Base-by-base conservation (phyloP, 1,140 invertebrate genomes). In the Geopemphigus sp. region DNA sequence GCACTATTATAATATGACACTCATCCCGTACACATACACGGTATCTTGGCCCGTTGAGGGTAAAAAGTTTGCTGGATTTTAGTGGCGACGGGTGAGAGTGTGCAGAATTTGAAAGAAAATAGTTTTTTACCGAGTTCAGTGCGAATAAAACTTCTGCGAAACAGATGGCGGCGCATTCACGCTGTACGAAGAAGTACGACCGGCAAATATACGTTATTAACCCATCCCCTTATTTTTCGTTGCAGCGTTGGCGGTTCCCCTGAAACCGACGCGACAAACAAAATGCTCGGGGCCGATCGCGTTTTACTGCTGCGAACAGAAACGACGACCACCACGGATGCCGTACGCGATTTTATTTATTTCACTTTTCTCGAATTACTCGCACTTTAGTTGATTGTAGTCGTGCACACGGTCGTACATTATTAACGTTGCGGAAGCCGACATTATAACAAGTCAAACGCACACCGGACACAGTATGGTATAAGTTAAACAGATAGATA, bases 131-230 rank as follows among this genome's bases (percentile, higher is more conserved):
- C 15, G 6, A 57, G 53, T 59, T 76, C 56, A 19, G 56, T 59
- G 73, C 19, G 73, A 76, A 76, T 39, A 45, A 76, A 76, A 76
- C 73, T 76, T 76, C 19, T n/a, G n/a, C 6, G 53, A 22, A 76
- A 76, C 73, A 76, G 73, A 76, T 76, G 73, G 66, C 22, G 73
- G 66, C 22, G 66, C 24, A 24, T 57, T 57, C 26, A n/a, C 53
- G 45, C 59, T n/a, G n/a, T n/a, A n/a, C n/a, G n/a, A n/a, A n/a
- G n/a, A n/a, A n/a, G 59, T 8, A 76, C 22, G 39, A 19, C n/a
- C 53, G 17, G 12, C 53, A 59, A n/a, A 17, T 54, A 17, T 32
- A 63, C 32, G 32, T 22, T 15, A n/a, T 64, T 64, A 64, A 32
- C 32, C 8, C n/a, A 22, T 26, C 14, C 10, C 45, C 66, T 17